These are phyloP conservation scores for Neotoxoptera formosana DNA, from an alignment of 1,140 invertebrate genomes.

Conservation along the genomic window DNA sequence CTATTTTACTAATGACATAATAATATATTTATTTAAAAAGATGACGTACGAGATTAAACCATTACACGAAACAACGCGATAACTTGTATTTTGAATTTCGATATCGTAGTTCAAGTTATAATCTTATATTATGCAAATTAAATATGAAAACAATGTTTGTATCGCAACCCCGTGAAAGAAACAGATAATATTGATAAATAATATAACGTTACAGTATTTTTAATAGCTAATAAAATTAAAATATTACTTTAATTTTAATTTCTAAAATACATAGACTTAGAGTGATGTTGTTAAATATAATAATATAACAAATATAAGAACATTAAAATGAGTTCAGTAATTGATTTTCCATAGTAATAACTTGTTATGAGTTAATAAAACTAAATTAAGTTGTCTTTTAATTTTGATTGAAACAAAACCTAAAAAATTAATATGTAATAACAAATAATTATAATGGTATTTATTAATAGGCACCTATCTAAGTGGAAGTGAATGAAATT, in stretches of 20 bases:
- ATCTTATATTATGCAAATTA: background rate
- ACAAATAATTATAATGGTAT: background rate
- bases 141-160: background rate
- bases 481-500: background rate
- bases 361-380: too few relatives aligned
- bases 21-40: background rate
- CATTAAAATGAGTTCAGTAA: background rate
- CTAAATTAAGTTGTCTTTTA: background rate
- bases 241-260: background rate
- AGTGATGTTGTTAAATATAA: background rate
- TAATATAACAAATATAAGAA: too few relatives aligned
- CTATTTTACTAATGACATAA: background rate
- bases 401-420: background rate
- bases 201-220: background rate
- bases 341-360: background rate
- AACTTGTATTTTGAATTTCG: background rate
- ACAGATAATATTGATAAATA: background rate
- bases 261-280: background rate
- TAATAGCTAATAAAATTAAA: background rate
- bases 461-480: background rate
- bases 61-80: background rate
- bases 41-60: background rate
- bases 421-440: background rate
- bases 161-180: background rate
- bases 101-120: background rate